A percentile compares a stretch with the other conserved stretches of the same genome.
Conservation (phyloP, 92 coral and sea anemone species). For the Epizoanthus scotinus region DNA sequence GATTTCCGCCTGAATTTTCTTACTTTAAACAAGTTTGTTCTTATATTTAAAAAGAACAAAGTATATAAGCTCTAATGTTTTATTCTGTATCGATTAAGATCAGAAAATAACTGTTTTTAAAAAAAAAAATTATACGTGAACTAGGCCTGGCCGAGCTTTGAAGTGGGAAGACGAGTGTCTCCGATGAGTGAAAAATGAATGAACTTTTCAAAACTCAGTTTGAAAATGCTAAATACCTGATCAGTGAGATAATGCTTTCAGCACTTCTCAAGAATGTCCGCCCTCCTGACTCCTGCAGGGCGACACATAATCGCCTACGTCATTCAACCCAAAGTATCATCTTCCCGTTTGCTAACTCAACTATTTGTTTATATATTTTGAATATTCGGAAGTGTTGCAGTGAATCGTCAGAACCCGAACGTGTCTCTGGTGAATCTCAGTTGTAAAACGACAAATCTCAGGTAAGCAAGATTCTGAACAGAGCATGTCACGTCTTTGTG, state of each 20-base stretch:
- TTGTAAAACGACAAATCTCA: not conserved
- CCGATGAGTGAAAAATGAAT: too few species aligned
- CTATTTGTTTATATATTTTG: conserved; percentile 30
- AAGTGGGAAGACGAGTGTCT: too few species aligned
- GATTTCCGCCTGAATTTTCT: too few species aligned
- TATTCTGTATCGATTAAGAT: too few species aligned
- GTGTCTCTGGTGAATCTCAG: not conserved
- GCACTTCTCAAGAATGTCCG: conserved; percentile 16
- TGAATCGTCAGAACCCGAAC: not conserved
- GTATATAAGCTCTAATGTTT: too few species aligned
- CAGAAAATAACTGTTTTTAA: too few species aligned
- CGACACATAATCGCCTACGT: not conserved
- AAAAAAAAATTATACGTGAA: too few species aligned
- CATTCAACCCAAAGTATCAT: conserved; percentile 13
- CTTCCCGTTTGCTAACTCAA: conserved; percentile 5
- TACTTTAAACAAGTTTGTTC: too few species aligned
- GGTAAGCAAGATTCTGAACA: not conserved
- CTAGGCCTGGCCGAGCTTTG: too few species aligned
- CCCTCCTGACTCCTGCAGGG: conserved; percentile 18
- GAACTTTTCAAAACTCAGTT: too few species aligned
- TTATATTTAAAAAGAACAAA: too few species aligned
- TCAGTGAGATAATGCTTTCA: conserved; percentile 5
- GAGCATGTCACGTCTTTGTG: not conserved
- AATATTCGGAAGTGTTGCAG: conserved; percentile 28
- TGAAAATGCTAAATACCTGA: not conserved